phyloP scores from a whole-genome alignment of 1,140 invertebrate genomes.

The Pantala flavescens region DNA sequence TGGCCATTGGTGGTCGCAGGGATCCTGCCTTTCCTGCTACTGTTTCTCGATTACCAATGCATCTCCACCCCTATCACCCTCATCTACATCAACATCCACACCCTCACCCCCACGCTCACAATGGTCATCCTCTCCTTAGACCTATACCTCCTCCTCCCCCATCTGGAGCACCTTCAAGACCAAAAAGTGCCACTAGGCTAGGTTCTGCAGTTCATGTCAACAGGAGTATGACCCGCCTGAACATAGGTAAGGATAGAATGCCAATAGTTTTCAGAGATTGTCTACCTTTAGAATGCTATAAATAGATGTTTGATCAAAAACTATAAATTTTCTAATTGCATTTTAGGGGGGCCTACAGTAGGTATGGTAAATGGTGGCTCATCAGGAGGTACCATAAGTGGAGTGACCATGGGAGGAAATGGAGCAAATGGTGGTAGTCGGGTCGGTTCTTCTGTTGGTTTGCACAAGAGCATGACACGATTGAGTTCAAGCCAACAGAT shows the following conservation, averaged over 20 bases:
- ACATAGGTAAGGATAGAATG: conserved; percentile 46
- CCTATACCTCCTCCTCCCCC: neutral
- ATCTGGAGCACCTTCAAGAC: neutral
- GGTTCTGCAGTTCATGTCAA: conserved; percentile 48
- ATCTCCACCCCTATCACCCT: neutral
- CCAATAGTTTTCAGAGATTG: neutral
- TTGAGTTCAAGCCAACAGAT: conserved; percentile 62
- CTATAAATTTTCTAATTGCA: neutral
- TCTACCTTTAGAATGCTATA: no score
- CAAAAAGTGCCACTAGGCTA: conserved; percentile 37
- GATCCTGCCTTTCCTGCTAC: neutral
- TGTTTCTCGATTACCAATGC: conserved; percentile 5
- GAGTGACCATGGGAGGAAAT: neutral
- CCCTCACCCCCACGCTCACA: conserved; percentile 14
- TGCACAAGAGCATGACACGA: conserved; percentile 72
- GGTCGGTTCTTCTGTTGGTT: conserved; percentile 56
- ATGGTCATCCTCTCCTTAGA: neutral
- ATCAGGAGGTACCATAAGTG: neutral
- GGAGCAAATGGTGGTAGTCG: conserved; percentile 28
- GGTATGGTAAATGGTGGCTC: neutral
- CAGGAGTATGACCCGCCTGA: conserved; percentile 60
- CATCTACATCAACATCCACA: conserved; percentile 14
- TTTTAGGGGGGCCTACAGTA: neutral
- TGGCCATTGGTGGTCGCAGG: neutral
- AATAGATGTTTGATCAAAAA: no score